phyloP scores from a whole-genome alignment of 2,888 invertebrate species.

The Philereme vetulata region DNA sequence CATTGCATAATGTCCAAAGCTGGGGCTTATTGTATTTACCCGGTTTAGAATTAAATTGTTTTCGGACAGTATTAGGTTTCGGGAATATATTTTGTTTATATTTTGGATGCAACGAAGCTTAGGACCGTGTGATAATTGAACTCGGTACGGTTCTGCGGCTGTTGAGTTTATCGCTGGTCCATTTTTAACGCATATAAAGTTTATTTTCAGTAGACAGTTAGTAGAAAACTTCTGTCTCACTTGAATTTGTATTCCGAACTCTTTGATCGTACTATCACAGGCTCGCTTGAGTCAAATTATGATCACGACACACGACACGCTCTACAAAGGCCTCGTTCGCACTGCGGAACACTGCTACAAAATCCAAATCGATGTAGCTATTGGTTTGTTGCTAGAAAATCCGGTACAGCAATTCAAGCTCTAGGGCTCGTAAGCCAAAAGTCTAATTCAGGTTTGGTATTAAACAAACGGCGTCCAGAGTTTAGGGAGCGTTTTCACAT shows the following conservation, averaged over 20 bases:
- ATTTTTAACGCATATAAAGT: not conserved
- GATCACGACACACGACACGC: slow-evolving; percentile 12
- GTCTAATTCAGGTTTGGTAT: slow-evolving; percentile 11
- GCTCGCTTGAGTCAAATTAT: slow-evolving; percentile 25
- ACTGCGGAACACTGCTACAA: slow-evolving; percentile 9
- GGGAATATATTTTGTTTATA: slow-evolving; percentile 3
- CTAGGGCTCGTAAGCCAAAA: slow-evolving; percentile 7
- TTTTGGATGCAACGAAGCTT: slow-evolving; percentile 15
- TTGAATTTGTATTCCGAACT: too few relatives aligned
- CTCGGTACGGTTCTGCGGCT: not conserved
- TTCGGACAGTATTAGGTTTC: slow-evolving; percentile 15
- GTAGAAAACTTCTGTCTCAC: too few relatives aligned
- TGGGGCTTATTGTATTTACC: slow-evolving; percentile 47
- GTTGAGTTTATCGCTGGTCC: not conserved
- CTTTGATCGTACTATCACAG: slow-evolving; percentile 13
- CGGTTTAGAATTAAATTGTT: slow-evolving; percentile 37
- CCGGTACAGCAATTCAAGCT: slow-evolving; percentile 17
- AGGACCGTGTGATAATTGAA: slow-evolving; percentile 6
- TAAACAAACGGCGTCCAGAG: not conserved
- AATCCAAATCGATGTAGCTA: slow-evolving; percentile 17
- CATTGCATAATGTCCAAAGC: slow-evolving; percentile 36
- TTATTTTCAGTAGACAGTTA: too few relatives aligned
- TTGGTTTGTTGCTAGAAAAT: not conserved
- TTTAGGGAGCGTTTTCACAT: slow-evolving; percentile 17
- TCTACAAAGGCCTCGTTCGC: slow-evolving; percentile 3